A percentile compares a stretch with the other conserved stretches of the same genome.
Conservation (phyloP, 2,113 vertebrate species). For the Labrus mixtus region DNA sequence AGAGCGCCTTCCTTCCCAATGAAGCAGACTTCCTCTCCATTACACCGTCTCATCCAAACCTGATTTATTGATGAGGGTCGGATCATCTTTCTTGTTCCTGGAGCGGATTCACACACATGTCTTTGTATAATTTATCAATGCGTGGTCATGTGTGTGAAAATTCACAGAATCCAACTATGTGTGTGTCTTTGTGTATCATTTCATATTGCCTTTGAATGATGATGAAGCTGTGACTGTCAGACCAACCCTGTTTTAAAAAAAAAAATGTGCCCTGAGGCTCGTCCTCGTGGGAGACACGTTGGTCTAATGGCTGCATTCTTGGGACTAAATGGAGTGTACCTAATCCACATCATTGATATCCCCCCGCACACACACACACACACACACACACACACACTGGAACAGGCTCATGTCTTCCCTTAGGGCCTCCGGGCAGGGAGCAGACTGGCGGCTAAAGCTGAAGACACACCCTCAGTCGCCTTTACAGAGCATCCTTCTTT, state of each 20-base stretch:
- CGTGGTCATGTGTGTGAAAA: slow-evolving; percentile 22
- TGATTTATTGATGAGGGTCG: slow-evolving; percentile 68
- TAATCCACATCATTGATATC: slow-evolving; percentile 76
- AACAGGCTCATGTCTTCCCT: slow-evolving; percentile 40
- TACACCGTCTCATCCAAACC: neutral
- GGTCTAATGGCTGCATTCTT: slow-evolving; percentile 72
- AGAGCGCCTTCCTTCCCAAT: neutral
- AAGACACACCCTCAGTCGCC: neutral
- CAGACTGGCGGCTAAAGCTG: slow-evolving; percentile 23
- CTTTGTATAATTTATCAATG: slow-evolving; percentile 60
- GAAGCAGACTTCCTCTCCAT: slow-evolving; percentile 34
- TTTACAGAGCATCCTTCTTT: slow-evolving; percentile 13
- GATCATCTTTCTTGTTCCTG: slow-evolving; percentile 12
- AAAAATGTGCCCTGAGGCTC: slow-evolving; percentile 59
- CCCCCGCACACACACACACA: slow-evolving; percentile 17
- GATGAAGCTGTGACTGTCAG: neutral
- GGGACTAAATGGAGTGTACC: slow-evolving; percentile 75
- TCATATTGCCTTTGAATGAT: neutral
- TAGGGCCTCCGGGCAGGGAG: slow-evolving; percentile 25
- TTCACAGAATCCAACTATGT: neutral
- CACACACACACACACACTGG: slow-evolving; percentile 5
- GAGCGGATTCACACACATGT: slow-evolving; percentile 15
- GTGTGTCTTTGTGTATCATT: neutral
- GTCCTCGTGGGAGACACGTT: slow-evolving; percentile 45
- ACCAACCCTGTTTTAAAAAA: slow-evolving; percentile 14